phyloP scores from a whole-genome alignment of 2,797 vertebrate species.

The Melanogrammus aeglefinus region DNA sequence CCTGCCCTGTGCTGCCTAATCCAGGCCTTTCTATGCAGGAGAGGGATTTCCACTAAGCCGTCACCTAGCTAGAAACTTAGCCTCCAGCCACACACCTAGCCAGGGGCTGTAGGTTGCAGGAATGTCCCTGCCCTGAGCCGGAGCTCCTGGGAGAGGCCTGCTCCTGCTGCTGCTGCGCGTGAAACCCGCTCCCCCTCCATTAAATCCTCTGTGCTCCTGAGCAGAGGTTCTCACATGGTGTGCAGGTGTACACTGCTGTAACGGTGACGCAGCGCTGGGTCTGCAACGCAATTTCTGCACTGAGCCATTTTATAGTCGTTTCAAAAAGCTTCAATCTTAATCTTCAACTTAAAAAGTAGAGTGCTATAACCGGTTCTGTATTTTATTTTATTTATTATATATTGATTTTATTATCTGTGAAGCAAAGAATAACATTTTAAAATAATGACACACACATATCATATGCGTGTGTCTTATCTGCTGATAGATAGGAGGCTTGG shows the following conservation, averaged over 20 bases:
- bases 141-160: conserved; percentile 47
- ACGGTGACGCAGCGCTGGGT: not conserved
- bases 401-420: not conserved
- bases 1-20: conserved; percentile 46
- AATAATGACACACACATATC: not conserved
- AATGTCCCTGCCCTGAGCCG: conserved; percentile 32
- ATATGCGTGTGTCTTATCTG: not conserved
- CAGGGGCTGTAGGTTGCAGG: conserved; percentile 55
- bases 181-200: conserved; percentile 26
- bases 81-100: conserved; percentile 38
- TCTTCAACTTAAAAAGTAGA: not conserved
- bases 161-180: conserved; percentile 6
- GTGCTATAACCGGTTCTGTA: not conserved
- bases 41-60: conserved; percentile 66
- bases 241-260: not conserved
- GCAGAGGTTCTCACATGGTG: conserved; percentile 15
- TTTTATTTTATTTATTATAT: not conserved
- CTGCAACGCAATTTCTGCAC: not conserved
- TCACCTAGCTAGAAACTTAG: conserved; percentile 52
- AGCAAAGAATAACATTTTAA: not conserved
- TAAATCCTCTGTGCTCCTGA: conserved; percentile 41
- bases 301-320: not conserved
- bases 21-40: conserved; percentile 57
- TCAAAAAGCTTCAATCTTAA: not conserved
- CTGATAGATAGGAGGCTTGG: not conserved